Percentiles rank a stretch among this genome's conserved stretches.
These are phyloP conservation scores for Tetheella fluctuosa DNA, from an alignment of 2,888 invertebrate genomes.

Conservation along the genomic window DNA sequence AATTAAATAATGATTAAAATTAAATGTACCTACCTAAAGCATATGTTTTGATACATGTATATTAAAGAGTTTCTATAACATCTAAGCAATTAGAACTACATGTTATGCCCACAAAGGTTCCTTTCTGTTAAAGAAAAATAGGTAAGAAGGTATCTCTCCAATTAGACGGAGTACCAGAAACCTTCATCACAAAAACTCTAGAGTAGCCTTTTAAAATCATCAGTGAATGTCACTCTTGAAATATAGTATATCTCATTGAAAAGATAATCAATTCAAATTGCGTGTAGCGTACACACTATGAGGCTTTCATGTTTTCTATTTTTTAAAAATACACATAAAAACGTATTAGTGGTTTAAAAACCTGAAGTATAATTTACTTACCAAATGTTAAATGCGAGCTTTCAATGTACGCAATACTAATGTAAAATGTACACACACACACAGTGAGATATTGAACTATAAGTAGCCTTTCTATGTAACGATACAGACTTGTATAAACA, in stretches of 20 bases:
- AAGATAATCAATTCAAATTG: neutral
- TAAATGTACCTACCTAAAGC: too few species aligned
- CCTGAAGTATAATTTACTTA: too few species aligned
- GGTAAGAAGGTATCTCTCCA: slow-evolving; percentile 55
- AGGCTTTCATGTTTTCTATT: too few species aligned
- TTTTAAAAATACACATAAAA: too few species aligned
- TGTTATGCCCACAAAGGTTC: slow-evolving; percentile 39
- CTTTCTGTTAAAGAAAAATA: slow-evolving; percentile 49
- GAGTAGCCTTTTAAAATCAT: slow-evolving; percentile 39
- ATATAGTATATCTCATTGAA: neutral
- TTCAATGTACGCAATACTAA: too few species aligned
- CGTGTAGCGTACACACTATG: neutral
- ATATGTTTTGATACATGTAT: too few species aligned
- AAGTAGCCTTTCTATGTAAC: neutral
- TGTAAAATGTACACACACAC: neutral
- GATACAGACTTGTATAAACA: neutral
- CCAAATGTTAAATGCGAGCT: too few species aligned
- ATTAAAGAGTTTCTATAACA: slow-evolving; percentile 1
- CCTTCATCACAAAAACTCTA: slow-evolving; percentile 42
- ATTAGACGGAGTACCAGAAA: slow-evolving; percentile 64
- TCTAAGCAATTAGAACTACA: slow-evolving; percentile 21
- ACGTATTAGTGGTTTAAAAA: too few species aligned
- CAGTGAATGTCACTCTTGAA: slow-evolving; percentile 35
- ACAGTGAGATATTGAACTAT: neutral
- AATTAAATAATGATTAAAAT: too few species aligned